Conservation (phyloP, 2,797 vertebrate genomes). For the Streptopelia turtur region DNA sequence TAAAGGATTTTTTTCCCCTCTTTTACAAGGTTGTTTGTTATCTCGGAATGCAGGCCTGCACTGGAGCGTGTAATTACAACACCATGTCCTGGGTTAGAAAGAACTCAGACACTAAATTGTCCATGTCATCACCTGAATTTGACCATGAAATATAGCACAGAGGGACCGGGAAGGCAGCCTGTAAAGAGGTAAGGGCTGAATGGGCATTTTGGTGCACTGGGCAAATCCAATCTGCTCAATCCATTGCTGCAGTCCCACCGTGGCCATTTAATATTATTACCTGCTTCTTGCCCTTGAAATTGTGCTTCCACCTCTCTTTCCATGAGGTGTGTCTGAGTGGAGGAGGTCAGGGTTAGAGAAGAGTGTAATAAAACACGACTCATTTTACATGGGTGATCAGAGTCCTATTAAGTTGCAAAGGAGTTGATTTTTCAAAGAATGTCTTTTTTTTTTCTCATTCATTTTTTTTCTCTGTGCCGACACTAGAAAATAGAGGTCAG, state of each 20-base stretch:
- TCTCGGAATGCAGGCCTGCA: slow-evolving; percentile 79
- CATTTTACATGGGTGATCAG: slow-evolving; percentile 66
- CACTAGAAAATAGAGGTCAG: slow-evolving; percentile 5
- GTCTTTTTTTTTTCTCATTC: background rate
- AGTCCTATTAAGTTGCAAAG: slow-evolving; percentile 60
- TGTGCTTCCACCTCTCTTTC: slow-evolving; percentile 79
- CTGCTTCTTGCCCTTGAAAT: slow-evolving; percentile 81
- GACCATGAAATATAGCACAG: slow-evolving; percentile 85
- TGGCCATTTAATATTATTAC: slow-evolving; percentile 87
- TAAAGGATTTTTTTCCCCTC: slow-evolving; percentile 35
- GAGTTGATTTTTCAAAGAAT: slow-evolving; percentile 57
- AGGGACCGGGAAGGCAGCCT: slow-evolving; percentile 80
- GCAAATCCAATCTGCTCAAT: slow-evolving; percentile 82
- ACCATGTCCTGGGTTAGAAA: slow-evolving; percentile 86
- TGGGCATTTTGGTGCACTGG: slow-evolving; percentile 76
- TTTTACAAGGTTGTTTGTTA: slow-evolving; percentile 78
- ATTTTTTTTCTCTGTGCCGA: background rate
- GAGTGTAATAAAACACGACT: slow-evolving; percentile 65
- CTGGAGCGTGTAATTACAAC: slow-evolving; percentile 89
- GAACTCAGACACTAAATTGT: slow-evolving; percentile 92
- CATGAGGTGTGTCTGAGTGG: slow-evolving; percentile 65
- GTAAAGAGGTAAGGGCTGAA: slow-evolving; percentile 69
- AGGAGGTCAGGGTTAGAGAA: slow-evolving; percentile 66
- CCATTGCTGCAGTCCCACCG: slow-evolving; percentile 83
- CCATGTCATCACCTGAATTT: slow-evolving; percentile 88